phyloP scores from a whole-genome alignment of 2,888 invertebrate species.

The Parnassius mnemosyne region DNA sequence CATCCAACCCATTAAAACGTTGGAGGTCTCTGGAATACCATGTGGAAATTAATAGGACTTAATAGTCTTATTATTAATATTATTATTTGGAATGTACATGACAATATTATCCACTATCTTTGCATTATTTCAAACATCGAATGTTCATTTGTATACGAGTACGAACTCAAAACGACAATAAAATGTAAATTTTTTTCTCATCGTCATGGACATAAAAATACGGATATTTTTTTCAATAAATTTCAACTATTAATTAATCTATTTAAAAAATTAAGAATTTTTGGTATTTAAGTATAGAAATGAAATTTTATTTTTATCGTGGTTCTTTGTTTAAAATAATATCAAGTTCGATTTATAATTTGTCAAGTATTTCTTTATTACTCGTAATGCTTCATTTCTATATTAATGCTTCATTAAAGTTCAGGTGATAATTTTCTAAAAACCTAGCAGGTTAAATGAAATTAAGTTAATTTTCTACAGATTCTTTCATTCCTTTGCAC shows the following conservation, averaged over 20 bases:
- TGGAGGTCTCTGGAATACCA: constrained; percentile 51
- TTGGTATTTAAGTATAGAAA: too few species aligned
- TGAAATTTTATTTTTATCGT: too few species aligned
- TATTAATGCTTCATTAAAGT: too few species aligned
- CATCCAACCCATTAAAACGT: constrained; percentile 46
- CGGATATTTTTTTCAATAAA: too few species aligned
- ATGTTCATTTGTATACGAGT: not conserved
- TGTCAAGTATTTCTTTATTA: constrained; percentile 10
- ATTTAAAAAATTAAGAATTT: too few species aligned
- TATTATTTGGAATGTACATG: constrained; percentile 55
- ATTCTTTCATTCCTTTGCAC: not conserved
- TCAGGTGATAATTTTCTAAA: too few species aligned
- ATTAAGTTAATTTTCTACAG: not conserved
- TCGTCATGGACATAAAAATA: too few species aligned
- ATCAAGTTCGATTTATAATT: constrained; percentile 20
- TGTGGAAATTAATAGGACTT: constrained; percentile 36
- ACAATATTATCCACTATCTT: constrained; percentile 36
- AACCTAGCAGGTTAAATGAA: not conserved
- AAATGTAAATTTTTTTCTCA: not conserved
- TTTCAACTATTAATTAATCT: too few species aligned
- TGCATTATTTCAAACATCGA: constrained; percentile 9
- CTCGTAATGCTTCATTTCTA: too few species aligned
- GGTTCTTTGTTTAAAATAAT: not conserved
- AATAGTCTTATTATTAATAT: constrained; percentile 32
- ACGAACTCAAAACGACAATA: not conserved